These are phyloP conservation scores for Flabesymbios commensalis DNA, from an alignment of 2,888 invertebrate genomes.

Conservation along the genomic window DNA sequence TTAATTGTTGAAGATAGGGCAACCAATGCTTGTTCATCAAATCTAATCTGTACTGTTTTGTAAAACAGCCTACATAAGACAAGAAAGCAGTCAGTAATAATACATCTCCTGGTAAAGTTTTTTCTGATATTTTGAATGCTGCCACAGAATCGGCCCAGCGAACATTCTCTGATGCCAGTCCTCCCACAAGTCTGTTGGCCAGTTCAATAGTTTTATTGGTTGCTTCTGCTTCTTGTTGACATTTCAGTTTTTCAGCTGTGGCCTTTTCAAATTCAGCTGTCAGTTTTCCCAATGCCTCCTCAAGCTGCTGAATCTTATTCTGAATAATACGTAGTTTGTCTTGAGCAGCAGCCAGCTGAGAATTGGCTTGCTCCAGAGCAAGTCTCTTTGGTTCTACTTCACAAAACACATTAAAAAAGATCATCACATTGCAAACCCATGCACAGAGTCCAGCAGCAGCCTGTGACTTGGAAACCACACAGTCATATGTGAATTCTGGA, in stretches of 20 bases:
- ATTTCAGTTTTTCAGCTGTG: constrained; percentile 79
- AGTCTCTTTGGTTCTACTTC: constrained; percentile 94
- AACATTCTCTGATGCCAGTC: constrained; percentile 92
- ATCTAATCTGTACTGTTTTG: constrained; percentile 87
- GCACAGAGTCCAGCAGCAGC: constrained; percentile 94
- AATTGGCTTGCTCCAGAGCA: constrained; percentile 89
- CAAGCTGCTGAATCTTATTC: constrained; percentile 84
- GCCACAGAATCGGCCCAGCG: constrained; percentile 92
- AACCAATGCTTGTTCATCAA: constrained; percentile 71
- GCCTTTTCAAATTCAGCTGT: constrained; percentile 94
- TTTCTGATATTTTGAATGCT: constrained; percentile 79
- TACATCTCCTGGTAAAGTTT: constrained; percentile 92
- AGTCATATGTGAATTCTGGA: constrained; percentile 93
- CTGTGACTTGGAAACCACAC: constrained; percentile 85
- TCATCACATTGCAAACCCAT: constrained; percentile 95
- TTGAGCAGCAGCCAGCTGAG: constrained; percentile 85
- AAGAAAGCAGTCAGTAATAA: constrained; percentile 92
- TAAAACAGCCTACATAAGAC: constrained; percentile 95
- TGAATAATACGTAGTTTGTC: constrained; percentile 86
- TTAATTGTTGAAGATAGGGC: constrained; percentile 76
- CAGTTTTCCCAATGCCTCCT: constrained; percentile 82
- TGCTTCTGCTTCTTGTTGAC: constrained; percentile 92
- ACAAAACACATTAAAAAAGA: constrained; percentile 93
- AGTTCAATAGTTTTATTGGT: constrained; percentile 88
- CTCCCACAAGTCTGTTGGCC: constrained; percentile 92